Evolutionary conservation across 1,140 invertebrate genomes (phyloP), one percentile per base, ranked within the genome.

Genomic region (Drosophila malerkotliana): DNA sequence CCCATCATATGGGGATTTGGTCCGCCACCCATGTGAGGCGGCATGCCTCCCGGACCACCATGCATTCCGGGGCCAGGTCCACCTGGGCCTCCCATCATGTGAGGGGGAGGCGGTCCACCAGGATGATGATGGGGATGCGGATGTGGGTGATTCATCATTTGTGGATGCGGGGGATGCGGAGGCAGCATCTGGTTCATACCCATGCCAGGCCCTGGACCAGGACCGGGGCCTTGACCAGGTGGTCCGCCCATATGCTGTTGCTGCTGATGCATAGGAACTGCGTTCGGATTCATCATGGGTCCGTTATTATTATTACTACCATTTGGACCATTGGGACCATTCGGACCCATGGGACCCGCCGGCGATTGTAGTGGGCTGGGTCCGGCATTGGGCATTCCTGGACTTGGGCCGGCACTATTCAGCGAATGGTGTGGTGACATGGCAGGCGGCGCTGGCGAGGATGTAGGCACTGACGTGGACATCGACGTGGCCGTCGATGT

Each of bases 231-330:
- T 18, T 14, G 41, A 7, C 41, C 47, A 7, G 80, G 85, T 9
- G 83, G 79, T 15, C 88, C 89, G 18, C 79, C 75, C 68, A 77
- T 90, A 54, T 90, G 80, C 51, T 81, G 82, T 15, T 81, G 75
- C 41, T 71, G 79, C 51, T 88, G 88, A 49, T 91, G 89, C 82
- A 91, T 91, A 91, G 90, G 90, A 91, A 91, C 90, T 67, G 63
- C 47, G 76, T 91, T 91, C 28, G 89, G 85, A 64, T 90, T 91
- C 78, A 91, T 79, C 79, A 91, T 91, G 32, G 87, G 81, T 21
- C 84, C 88, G 55, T 89, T 89, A 47, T 88, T 88, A 34, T 92
- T 93, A 63, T 92, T 93, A 48, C 91, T 74, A 12, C 21, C 67
- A 41, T 26, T 93, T 21, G 21, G 18, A 2, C 18, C 18, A 49